Evolutionary conservation across 1,140 invertebrate genomes (phyloP), one percentile per base, ranked within the genome.

Genomic region (Lepidostoma basale): DNA sequence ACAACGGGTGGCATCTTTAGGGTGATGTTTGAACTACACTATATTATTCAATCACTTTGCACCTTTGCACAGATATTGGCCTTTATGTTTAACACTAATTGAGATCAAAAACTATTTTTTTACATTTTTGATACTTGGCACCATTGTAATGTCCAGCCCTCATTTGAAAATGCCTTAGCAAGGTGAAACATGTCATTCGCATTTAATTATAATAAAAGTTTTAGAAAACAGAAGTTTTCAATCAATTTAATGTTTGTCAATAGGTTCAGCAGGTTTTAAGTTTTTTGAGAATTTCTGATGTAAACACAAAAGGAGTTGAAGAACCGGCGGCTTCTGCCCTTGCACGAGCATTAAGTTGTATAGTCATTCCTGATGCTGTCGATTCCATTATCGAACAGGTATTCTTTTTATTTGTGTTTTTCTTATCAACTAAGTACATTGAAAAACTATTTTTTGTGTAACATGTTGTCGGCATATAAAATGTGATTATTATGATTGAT

Each of bases 231-330:
- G n/a, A n/a, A n/a, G n/a, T n/a, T n/a, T n/a, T n/a, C n/a, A n/a
- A n/a, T n/a, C n/a, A n/a, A n/a, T 6, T 33, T 33, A 33, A 33
- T 33, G 5, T 33, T n/a, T n/a, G 5, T 33, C 12, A 6, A 6
- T 39, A 83, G 81, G 76, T 81, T 2, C 76, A 76, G 45, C 79
- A 81, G 75, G 78, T 83, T 47, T 33, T 82, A 62, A 76, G 76
- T 18, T 80, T 82, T 44, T 77, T 82, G 42, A 78, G 64, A 23
- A 26, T 26, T 5, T 20, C 49, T 18, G 49, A 73, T 45, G 30
- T 54, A 20, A 60, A 47, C 5, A 68, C 60, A 12, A 75, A 60
- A 44, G 56, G 74, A n/a, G 73, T 76, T 3, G 81, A 82, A 62
- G 80, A 82, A 58, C 70, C 78, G 2, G 70, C 79, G 12, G 77